Conservation (phyloP, 92 coral and sea anemone species). For the Zoanthus sansibaricus region DNA sequence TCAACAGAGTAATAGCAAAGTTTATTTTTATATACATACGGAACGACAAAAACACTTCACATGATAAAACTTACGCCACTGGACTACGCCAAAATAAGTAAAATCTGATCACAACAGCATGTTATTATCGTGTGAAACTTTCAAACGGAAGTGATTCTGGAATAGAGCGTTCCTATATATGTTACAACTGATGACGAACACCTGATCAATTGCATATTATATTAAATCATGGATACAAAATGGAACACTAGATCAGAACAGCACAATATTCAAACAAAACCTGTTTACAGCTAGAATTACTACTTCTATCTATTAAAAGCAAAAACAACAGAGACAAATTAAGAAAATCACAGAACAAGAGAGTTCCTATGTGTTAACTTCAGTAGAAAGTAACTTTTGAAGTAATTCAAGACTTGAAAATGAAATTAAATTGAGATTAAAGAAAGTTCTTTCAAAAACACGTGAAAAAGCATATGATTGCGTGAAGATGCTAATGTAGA, state of each 20-base stretch:
- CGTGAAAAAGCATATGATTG: not conserved
- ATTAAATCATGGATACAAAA: not conserved
- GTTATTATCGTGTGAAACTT: not conserved
- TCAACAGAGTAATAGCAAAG: too few relatives aligned
- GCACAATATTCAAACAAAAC: too few relatives aligned
- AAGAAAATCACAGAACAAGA: too few relatives aligned
- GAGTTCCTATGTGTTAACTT: too few relatives aligned
- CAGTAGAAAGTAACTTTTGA: too few relatives aligned
- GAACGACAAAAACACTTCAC: too few relatives aligned
- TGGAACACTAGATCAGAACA: not conserved
- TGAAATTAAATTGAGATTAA: not conserved
- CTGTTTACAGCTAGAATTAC: too few relatives aligned
- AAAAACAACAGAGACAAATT: too few relatives aligned
- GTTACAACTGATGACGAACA: not conserved
- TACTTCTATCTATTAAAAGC: too few relatives aligned
- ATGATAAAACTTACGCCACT: too few relatives aligned
- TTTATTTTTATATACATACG: too few relatives aligned
- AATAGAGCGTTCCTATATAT: not conserved
- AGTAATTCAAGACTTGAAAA: not conserved
- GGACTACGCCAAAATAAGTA: too few relatives aligned
- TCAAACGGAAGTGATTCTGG: not conserved
- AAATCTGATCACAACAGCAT: not conserved
- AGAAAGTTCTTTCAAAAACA: not conserved
- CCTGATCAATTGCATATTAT: not conserved
- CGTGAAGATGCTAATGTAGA: not conserved